phyloP scores from a whole-genome alignment of 2,888 invertebrate species.

The Volucella inanis region DNA sequence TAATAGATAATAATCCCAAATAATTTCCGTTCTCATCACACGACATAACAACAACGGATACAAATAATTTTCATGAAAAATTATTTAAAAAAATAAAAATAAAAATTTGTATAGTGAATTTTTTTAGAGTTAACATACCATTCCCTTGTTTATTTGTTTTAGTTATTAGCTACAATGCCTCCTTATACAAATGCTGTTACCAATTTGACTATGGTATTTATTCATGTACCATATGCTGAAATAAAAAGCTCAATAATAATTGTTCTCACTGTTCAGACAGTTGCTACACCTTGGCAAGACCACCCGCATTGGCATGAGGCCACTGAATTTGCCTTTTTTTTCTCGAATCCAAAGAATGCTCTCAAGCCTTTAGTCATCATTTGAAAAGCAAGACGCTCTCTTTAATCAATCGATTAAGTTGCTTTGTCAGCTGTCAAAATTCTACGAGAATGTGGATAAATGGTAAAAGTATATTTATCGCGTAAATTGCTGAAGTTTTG shows the following conservation, averaged over 20 bases:
- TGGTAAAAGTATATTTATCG: constrained; percentile 58
- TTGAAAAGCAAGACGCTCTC: constrained; percentile 5
- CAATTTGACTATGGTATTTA: not conserved
- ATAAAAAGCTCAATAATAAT: not conserved
- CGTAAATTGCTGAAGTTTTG: constrained; percentile 5
- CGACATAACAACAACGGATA: too few relatives aligned
- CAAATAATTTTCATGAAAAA: not conserved
- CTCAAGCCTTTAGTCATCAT: constrained; percentile 15
- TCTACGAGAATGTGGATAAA: constrained; percentile 30
- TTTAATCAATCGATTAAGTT: constrained; percentile 64
- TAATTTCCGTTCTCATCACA: not conserved
- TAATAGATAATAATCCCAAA: not conserved
- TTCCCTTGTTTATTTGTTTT: constrained; percentile 26
- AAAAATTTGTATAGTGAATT: not conserved
- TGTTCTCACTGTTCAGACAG: not conserved
- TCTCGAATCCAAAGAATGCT: not conserved
- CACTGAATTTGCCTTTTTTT: not conserved
- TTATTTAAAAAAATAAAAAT: not conserved
- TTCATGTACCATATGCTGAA: not conserved
- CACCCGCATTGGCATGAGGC: constrained; percentile 5
- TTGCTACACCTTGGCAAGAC: constrained; percentile 13
- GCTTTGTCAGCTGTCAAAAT: constrained; percentile 34
- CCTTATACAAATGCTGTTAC: constrained; percentile 24
- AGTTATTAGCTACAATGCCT: constrained; percentile 33
- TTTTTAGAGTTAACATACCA: too few relatives aligned